phyloP scores from a whole-genome alignment of 2,113 vertebrate species.

The Sorex fumeus region DNA sequence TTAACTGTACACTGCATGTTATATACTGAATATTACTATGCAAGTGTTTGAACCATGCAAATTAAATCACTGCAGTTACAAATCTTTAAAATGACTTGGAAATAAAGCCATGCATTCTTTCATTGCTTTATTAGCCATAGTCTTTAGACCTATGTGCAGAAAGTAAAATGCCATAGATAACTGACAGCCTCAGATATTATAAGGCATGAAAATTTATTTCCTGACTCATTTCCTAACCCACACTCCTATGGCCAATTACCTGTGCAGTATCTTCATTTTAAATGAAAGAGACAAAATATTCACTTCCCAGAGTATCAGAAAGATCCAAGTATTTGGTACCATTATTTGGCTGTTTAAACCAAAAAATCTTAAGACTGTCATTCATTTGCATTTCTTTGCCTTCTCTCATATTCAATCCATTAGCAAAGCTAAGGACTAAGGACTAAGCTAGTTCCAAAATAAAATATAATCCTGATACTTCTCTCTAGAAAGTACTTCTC shows the following conservation, averaged over 20 bases:
- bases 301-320: background rate
- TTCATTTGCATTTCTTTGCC: background rate
- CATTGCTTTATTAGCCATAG: background rate
- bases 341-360: background rate
- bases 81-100: background rate
- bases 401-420: background rate
- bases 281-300: background rate
- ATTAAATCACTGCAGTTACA: background rate
- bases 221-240: background rate
- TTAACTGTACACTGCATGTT: background rate
- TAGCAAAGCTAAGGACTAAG: background rate
- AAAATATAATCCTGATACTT: background rate
- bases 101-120: background rate
- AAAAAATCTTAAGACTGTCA: too few relatives aligned
- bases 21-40: background rate
- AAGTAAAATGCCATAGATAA: background rate
- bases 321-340: accelerated
- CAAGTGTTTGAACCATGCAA: background rate
- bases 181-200: accelerated
- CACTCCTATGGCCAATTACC: accelerated
- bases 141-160: background rate
- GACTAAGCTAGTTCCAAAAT: background rate
- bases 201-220: background rate
- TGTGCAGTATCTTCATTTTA: background rate
- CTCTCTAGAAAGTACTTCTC: background rate